Percentiles rank a stretch among this genome's conserved stretches.
These are phyloP conservation scores for Centropus bengalensis DNA, from an alignment of 2,113 vertebrate species.

Conservation along the genomic window DNA sequence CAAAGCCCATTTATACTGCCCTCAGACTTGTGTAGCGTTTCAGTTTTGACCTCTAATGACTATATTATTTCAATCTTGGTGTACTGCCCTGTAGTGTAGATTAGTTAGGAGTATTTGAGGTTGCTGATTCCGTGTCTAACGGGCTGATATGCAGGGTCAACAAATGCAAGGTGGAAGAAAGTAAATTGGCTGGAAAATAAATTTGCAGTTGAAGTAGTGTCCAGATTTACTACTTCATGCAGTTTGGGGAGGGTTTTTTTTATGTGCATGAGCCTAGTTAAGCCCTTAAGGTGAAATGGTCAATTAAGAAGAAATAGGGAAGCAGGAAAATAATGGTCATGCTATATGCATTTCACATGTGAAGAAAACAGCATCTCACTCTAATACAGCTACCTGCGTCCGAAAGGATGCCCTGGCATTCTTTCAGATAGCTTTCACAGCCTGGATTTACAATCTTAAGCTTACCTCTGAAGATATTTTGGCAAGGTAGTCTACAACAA, in stretches of 20 bases:
- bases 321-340: background rate
- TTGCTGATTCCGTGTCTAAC: background rate
- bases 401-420: background rate
- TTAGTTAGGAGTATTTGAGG: background rate
- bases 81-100: background rate
- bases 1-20: background rate
- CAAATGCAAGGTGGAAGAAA: background rate
- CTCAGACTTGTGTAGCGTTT: background rate
- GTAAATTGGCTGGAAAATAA: background rate
- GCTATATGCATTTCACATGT: background rate
- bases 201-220: background rate
- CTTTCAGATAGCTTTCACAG: background rate
- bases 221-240: background rate
- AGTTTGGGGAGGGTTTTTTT: background rate
- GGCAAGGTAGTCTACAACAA: background rate
- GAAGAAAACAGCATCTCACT: background rate
- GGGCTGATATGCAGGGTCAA: background rate
- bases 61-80: background rate
- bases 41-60: background rate
- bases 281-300: background rate
- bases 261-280: background rate
- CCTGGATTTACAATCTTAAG: background rate
- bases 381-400: background rate
- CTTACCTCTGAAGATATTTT: background rate
- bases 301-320: background rate